Base-by-base conservation (phyloP, 2,113 vertebrate genomes). In the Anarhynchus alexandrinus region DNA sequence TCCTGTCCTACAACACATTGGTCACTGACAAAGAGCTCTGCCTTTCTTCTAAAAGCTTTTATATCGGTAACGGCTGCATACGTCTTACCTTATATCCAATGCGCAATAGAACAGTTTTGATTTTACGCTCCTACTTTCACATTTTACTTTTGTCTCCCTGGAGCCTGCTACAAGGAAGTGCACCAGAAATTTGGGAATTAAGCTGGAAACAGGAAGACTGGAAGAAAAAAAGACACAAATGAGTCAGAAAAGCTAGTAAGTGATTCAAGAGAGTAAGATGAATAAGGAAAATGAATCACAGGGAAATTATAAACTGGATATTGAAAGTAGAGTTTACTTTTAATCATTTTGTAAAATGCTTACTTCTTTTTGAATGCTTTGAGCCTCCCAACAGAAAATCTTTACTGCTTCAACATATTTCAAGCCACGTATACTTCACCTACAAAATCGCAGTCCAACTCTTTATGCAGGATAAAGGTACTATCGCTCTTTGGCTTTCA, bases 161-260 rank as follows among this genome's bases (percentile, higher is more conserved):
- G 38, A 84, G 30, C 38, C 51, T 55, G 4, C 32, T 83, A 51
- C 34, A 73, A 38, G 45, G 15, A 83, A 69, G 5, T 73, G 29
- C 22, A 70, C 32, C 22, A 74, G 27, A 83, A 88, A 59, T 51
- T 59, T 71, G 34, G 27, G 43, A 51, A 71, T 78, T 88, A 58
- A 86, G 27, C 14, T 92, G 76, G 59, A 65, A 90, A 92, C 30
- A 66, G 82, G 51, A 92, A 88, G 71, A 77, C 54, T 32, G 8
- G 12, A 3, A 6, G 12, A 3, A 6, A 64, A 32, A 54, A 54
- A 1, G 16, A 4, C 6, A n/a, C 29, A 59, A 4, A 0, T 27
- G 58, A 81, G 42, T 90, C 74, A 90, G 38, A 77, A 90, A 82
- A 86, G 22, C 25, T 62, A 47, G 20, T 70, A 74, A 76, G 22